phyloP scores from a whole-genome alignment of 2,797 vertebrate species.

The Mus spretus region DNA sequence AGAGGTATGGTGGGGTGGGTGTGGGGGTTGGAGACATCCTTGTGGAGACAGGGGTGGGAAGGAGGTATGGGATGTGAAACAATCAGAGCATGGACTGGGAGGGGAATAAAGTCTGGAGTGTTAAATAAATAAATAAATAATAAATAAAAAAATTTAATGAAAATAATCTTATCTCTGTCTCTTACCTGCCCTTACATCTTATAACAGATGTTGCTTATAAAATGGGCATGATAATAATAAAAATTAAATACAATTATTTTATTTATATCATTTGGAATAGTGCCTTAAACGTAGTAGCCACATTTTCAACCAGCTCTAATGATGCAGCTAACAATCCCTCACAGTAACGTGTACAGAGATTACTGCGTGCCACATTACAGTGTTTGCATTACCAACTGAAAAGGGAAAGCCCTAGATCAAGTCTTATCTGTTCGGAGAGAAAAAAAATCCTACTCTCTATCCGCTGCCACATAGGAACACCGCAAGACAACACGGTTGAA shows the following conservation, averaged over 20 bases:
- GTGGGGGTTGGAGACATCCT: no score
- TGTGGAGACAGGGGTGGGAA: no score
- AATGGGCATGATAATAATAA: background rate
- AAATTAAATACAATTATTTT: background rate
- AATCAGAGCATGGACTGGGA: no score
- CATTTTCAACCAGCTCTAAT: no score
- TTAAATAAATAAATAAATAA: no score
- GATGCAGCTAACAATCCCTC: background rate
- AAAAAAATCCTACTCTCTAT: background rate
- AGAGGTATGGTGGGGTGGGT: no score
- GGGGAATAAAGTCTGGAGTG: no score
- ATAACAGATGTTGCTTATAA: background rate
- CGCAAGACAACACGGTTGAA: background rate
- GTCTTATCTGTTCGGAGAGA: background rate
- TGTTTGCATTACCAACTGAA: background rate
- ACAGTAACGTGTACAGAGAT: background rate
- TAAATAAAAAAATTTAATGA: no score
- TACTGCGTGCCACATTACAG: background rate
- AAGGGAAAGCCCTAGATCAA: background rate
- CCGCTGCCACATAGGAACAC: background rate
- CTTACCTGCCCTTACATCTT: background rate
- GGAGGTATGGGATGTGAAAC: no score
- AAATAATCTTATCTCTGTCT: background rate
- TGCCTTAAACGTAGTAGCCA: background rate
- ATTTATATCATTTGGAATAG: slow-evolving; percentile 8